Percentiles rank a stretch among this genome's conserved stretches.
phyloP scores from a whole-genome alignment of 64 coral and sea anemone species.

The Pachyseris speciosa region DNA sequence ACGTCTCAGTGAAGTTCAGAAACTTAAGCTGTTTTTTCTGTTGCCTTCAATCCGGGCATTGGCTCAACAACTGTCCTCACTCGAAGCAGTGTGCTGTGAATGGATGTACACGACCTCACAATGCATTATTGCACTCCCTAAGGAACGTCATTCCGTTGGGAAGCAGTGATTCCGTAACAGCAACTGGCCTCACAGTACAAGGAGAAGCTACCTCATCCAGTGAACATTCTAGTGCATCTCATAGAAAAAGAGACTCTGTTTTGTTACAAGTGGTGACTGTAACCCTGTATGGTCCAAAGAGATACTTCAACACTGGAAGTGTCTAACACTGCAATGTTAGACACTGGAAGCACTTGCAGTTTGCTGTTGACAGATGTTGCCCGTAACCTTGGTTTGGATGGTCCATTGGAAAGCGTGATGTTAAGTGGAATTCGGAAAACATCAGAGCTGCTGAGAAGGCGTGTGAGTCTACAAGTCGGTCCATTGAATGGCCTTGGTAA shows the following conservation, averaged over 20 bases:
- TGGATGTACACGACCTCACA: slow-evolving; percentile 11
- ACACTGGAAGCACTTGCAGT: slow-evolving; percentile 35
- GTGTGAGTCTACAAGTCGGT: slow-evolving; percentile 10
- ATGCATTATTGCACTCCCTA: slow-evolving; percentile 24
- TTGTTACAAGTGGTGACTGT: slow-evolving; percentile 41
- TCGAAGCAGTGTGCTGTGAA: slow-evolving; percentile 6
- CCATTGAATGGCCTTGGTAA: slow-evolving; percentile 5
- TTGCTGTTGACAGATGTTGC: slow-evolving; percentile 26
- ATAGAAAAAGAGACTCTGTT: background rate
- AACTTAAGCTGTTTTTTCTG: slow-evolving; percentile 12
- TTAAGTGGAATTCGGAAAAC: slow-evolving; percentile 48
- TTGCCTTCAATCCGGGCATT: background rate
- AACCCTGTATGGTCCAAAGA: slow-evolving; percentile 39
- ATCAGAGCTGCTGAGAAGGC: background rate
- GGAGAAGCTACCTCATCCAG: background rate
- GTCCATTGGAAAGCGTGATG: background rate
- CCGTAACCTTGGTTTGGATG: slow-evolving; percentile 23
- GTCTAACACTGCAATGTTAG: slow-evolving; percentile 51
- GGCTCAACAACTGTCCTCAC: background rate
- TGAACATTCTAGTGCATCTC: slow-evolving; percentile 27
- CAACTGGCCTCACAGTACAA: background rate
- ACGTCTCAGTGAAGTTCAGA: slow-evolving; percentile 2
- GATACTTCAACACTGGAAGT: slow-evolving; percentile 29
- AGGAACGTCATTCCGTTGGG: background rate
- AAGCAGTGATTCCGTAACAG: background rate